Percentiles rank a stretch among this genome's conserved stretches.
Evolutionary conservation across 1,140 invertebrate species (phyloP).

Genomic region (Drosophila littoralis): DNA sequence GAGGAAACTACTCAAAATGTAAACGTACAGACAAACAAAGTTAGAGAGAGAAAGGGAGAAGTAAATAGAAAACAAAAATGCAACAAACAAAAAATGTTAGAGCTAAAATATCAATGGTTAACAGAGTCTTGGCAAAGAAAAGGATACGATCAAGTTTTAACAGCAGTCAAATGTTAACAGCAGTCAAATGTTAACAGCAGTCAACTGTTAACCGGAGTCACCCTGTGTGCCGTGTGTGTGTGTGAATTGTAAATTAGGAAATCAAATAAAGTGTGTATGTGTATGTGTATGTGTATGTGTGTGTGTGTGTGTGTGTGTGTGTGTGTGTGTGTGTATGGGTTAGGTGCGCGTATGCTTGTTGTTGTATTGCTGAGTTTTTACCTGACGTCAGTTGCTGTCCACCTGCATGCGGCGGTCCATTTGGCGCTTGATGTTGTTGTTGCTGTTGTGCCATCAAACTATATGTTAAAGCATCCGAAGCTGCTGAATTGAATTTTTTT

Average conservation of each 20-base stretch:
- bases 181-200: conserved; percentile 19
- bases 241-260: conserved; percentile 5
- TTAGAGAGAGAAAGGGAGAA: neutral
- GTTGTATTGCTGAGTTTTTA: conserved; percentile 42
- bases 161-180: conserved; percentile 14
- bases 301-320: conserved; percentile 10
- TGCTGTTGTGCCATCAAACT: conserved; percentile 83
- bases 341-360: conserved; percentile 9
- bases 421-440: conserved; percentile 72
- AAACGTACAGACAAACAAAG: neutral
- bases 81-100: conserved; percentile 27
- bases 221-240: conserved; percentile 30
- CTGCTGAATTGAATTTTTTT: conserved; percentile 66
- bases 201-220: conserved; percentile 32
- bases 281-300: conserved; percentile 13
- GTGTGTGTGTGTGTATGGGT: conserved; percentile 7
- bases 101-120: conserved; percentile 21
- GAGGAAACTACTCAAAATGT: conserved; percentile 3
- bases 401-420: conserved; percentile 80
- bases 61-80: conserved; percentile 21
- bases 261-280: conserved; percentile 1
- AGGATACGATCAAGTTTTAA: conserved; percentile 3
- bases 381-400: conserved; percentile 81
- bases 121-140: conserved; percentile 29
- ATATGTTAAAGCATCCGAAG: conserved; percentile 84